Conservation (phyloP, 2,113 vertebrate species). For the Oenanthe melanoleuca region DNA sequence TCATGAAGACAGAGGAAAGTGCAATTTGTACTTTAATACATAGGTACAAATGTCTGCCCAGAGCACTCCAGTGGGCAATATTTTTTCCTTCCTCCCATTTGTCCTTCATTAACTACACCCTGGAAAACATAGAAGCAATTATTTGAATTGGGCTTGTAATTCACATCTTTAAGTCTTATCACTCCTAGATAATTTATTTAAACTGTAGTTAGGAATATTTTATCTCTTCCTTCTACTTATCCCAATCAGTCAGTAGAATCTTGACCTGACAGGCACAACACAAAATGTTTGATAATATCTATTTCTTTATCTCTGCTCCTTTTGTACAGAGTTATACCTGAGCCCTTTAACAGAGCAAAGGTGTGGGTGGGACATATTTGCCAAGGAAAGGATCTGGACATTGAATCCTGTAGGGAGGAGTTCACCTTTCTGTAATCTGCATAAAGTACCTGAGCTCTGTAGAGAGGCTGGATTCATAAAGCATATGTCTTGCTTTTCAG, state of each 20-base stretch:
- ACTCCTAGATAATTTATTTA: not conserved
- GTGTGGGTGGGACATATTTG: not conserved
- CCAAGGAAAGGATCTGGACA: not conserved
- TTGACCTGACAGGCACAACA: not conserved
- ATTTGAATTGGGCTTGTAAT: not conserved
- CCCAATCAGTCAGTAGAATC: not conserved
- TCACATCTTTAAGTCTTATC: not conserved
- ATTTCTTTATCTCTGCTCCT: not conserved
- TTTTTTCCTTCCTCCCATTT: not conserved
- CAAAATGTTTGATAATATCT: not conserved
- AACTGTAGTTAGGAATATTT: not conserved
- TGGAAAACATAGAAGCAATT: not conserved
- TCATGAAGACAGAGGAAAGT: not conserved
- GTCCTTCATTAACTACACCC: not conserved
- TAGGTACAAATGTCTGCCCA: not conserved
- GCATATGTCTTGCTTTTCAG: not conserved
- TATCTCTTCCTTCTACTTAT: not conserved
- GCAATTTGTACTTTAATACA: not conserved
- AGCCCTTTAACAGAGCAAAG: not conserved
- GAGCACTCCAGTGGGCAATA: not conserved
- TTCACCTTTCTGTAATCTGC: fast-evolving
- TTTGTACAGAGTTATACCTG: not conserved
- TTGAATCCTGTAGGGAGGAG: not conserved
- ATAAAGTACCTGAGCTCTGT: not conserved
- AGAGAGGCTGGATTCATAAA: not conserved